phyloP scores from a whole-genome alignment of 2,113 vertebrate species.

The Grammomys surdaster region DNA sequence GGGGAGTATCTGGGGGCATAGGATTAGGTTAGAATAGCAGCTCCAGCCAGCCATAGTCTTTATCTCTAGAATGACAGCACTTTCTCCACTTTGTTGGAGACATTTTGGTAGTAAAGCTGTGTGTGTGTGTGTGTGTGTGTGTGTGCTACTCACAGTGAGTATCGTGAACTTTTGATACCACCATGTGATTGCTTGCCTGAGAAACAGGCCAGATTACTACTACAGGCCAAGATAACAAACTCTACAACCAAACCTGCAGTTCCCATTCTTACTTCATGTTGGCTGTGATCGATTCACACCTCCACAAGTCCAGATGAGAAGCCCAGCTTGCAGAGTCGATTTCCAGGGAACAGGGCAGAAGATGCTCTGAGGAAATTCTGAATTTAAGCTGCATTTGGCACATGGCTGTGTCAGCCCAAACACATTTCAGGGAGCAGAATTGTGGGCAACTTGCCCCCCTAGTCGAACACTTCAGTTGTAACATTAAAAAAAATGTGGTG shows the following conservation, averaged over 20 bases:
- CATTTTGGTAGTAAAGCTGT: neutral
- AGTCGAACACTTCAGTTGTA: constrained; percentile 55
- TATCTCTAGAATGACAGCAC: neutral
- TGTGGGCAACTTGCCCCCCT: constrained; percentile 57
- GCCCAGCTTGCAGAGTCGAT: constrained; percentile 1
- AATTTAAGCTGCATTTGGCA: constrained; percentile 68
- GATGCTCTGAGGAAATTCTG: constrained; percentile 67
- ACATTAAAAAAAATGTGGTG: constrained; percentile 58
- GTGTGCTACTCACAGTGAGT: neutral
- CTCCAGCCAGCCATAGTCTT: neutral
- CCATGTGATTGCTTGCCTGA: neutral
- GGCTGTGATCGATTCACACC: constrained; percentile 58
- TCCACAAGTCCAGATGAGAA: constrained; percentile 9
- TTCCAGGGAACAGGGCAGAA: constrained; percentile 59
- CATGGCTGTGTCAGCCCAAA: constrained; percentile 72
- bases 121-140: rapidly evolving
- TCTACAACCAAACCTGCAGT: neutral
- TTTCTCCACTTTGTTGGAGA: neutral
- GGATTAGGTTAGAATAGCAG: neutral
- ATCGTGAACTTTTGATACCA: neutral
- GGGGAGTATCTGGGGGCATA: neutral
- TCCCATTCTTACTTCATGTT: constrained; percentile 16
- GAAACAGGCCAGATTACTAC: neutral
- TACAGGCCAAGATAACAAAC: neutral
- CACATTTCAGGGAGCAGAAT: constrained; percentile 63